These are phyloP conservation scores for Microcebus jonahi DNA, from an alignment of 2,113 vertebrate genomes.

Conservation along the genomic window DNA sequence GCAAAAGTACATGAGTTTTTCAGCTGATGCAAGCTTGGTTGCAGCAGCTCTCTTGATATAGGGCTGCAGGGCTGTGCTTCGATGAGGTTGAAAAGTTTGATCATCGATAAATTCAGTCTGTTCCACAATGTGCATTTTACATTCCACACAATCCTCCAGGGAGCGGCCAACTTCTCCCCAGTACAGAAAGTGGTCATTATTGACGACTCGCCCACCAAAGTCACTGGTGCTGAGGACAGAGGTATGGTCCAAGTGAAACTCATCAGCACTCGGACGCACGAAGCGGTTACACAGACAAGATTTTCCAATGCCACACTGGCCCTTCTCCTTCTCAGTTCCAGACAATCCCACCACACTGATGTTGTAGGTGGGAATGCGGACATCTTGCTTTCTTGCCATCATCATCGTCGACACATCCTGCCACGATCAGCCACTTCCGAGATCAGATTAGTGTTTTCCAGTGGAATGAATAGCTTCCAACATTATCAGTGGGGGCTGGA, in stretches of 20 bases:
- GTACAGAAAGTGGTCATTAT: slow-evolving; percentile 99
- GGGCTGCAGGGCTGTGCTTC: slow-evolving; percentile 97
- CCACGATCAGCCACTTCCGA: slow-evolving; percentile 80
- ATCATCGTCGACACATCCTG: slow-evolving; percentile 95
- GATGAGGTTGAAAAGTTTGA: slow-evolving; percentile 98
- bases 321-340: slow-evolving; percentile 98
- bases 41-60: slow-evolving; percentile 97
- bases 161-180: slow-evolving; percentile 95
- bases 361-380: slow-evolving; percentile 95
- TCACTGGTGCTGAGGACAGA: slow-evolving; percentile 99
- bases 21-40: slow-evolving; percentile 95
- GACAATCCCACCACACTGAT: slow-evolving; percentile 97
- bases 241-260: slow-evolving; percentile 97
- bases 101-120: slow-evolving; percentile 99
- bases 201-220: slow-evolving; percentile 97
- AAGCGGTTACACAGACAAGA: slow-evolving; percentile 98
- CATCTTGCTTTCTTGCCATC: slow-evolving; percentile 99
- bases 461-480: not conserved
- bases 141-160: slow-evolving; percentile 94
- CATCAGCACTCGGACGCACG: slow-evolving; percentile 94
- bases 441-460: slow-evolving; percentile 71
- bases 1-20: slow-evolving; percentile 99
- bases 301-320: slow-evolving; percentile 96
- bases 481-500: slow-evolving; percentile 54
- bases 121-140: slow-evolving; percentile 95